Conservation (phyloP, 2,113 vertebrate genomes). For the Osmerus mordax region DNA sequence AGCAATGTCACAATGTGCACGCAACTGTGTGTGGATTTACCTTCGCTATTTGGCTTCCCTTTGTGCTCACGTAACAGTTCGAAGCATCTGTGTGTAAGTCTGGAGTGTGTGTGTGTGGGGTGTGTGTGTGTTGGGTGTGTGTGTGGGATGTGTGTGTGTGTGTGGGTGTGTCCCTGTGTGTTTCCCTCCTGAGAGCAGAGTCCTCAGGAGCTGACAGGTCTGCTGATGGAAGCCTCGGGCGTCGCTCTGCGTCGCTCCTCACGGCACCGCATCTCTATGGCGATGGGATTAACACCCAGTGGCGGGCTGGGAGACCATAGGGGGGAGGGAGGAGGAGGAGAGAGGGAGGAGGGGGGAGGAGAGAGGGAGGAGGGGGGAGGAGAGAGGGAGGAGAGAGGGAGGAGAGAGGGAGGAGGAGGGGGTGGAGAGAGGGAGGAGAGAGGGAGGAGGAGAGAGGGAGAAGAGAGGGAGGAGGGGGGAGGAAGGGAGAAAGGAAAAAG, state of each 20-base stretch:
- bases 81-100: not conserved
- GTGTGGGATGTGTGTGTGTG: not conserved
- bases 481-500: not conserved
- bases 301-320: no score
- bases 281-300: not conserved
- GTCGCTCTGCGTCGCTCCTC: no score
- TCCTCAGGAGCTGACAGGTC: not conserved
- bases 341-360: not conserved
- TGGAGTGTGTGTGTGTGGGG: not conserved
- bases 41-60: no score
- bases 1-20: no score
- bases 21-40: no score
- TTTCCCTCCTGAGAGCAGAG: constrained; percentile 1
- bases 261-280: not conserved
- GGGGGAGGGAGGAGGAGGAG: not conserved
- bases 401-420: not conserved
- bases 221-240: not conserved
- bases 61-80: no score
- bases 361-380: not conserved
- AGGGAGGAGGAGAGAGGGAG: not conserved
- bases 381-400: not conserved
- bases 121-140: not conserved
- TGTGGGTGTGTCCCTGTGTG: not conserved
- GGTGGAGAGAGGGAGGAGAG: not conserved
- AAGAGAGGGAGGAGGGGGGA: not conserved